Evolutionary conservation across 64 coral and sea anemone genomes (phyloP).

Genomic region (Stichodactyla helianthus): DNA sequence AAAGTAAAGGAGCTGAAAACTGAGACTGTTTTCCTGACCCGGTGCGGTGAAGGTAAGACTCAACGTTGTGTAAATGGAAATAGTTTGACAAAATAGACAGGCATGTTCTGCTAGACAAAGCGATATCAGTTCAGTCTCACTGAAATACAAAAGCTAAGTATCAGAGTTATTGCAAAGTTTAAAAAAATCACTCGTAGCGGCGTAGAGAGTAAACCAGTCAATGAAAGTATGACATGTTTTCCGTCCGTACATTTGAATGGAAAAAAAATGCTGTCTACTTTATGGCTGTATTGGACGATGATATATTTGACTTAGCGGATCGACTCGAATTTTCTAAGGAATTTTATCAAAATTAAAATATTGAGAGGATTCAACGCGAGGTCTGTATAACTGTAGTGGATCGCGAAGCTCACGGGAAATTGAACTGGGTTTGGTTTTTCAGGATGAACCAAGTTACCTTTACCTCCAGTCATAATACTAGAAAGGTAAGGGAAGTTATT

Average conservation of each 20-base stretch:
- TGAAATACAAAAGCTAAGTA: background rate
- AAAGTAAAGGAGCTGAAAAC: background rate
- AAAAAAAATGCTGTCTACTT: background rate
- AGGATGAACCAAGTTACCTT: background rate
- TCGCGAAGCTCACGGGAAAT: background rate
- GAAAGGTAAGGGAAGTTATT: conserved; percentile 1
- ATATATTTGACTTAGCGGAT: background rate
- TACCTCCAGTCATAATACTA: background rate
- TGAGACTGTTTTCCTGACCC: background rate
- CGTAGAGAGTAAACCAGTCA: no score
- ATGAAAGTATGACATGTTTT: background rate
- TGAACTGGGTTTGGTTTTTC: background rate
- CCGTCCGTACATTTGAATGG: background rate
- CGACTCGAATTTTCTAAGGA: background rate
- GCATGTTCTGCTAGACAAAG: background rate
- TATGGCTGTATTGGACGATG: conserved; percentile 1
- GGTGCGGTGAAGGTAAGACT: background rate
- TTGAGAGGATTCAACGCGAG: background rate
- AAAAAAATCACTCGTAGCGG: no score
- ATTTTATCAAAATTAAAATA: background rate
- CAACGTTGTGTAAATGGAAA: background rate
- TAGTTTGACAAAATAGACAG: background rate
- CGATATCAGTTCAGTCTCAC: background rate
- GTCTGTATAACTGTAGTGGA: background rate
- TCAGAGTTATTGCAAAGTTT: background rate